A percentile compares a stretch with the other conserved stretches of the same genome.
These are phyloP conservation scores for Trichomalopsis sarcophagae DNA, from an alignment of 1,140 invertebrate species.

Conservation along the genomic window DNA sequence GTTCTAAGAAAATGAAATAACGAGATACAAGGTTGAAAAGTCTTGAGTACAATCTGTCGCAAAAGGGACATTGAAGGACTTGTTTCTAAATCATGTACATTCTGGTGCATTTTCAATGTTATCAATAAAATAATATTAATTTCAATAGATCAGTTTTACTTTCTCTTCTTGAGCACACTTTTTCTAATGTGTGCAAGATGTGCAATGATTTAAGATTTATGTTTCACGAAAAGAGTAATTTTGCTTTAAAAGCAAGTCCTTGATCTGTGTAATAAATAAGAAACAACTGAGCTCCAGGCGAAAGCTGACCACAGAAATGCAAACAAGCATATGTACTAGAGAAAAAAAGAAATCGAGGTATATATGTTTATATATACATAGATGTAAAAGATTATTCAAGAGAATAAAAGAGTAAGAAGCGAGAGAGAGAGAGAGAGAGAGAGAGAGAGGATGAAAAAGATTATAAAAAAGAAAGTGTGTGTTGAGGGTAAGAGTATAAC, in stretches of 20 bases:
- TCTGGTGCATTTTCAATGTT: constrained; percentile 23
- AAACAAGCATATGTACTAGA: constrained; percentile 27
- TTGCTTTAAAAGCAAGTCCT: constrained; percentile 46
- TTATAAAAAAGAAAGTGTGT: constrained; percentile 55
- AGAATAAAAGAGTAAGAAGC: constrained; percentile 36
- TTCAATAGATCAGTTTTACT: background rate
- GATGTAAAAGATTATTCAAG: constrained; percentile 48
- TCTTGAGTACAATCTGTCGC: constrained; percentile 30
- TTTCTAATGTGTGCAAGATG: background rate
- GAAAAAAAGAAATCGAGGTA: constrained; percentile 24
- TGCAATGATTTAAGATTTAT: background rate
- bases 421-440: constrained; percentile 45
- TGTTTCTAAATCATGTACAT: constrained; percentile 45
- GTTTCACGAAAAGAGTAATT: background rate
- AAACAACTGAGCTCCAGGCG: constrained; percentile 27
- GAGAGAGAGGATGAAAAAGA: constrained; percentile 47
- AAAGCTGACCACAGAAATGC: constrained; percentile 40
- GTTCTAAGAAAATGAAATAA: constrained; percentile 43
- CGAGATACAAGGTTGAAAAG: constrained; percentile 6
- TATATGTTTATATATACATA: constrained; percentile 55
- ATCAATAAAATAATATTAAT: background rate
- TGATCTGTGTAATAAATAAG: constrained; percentile 19
- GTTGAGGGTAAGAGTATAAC: constrained; percentile 56
- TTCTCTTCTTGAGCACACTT: background rate
- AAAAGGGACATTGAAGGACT: constrained; percentile 27